Percentiles rank a stretch among this genome's conserved stretches.
These are phyloP conservation scores for Bothrops jararaca DNA, from an alignment of 2,113 vertebrate genomes.

Conservation along the genomic window DNA sequence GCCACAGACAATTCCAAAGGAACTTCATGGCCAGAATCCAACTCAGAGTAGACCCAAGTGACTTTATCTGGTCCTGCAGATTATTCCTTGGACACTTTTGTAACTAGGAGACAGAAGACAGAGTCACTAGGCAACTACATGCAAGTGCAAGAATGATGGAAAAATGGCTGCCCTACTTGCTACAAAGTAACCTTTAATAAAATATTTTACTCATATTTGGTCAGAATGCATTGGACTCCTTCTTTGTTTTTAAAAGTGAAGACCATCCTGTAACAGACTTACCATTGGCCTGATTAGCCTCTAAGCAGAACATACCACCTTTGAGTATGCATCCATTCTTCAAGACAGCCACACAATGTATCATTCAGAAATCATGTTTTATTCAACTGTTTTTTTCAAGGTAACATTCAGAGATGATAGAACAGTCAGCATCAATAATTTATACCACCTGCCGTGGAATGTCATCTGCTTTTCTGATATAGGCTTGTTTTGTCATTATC, in stretches of 20 bases:
- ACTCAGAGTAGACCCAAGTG: no score
- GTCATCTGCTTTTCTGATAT: conserved; percentile 18
- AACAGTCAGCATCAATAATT: conserved; percentile 13
- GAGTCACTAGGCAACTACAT: no score
- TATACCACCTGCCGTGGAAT: conserved; percentile 22
- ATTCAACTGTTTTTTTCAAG: conserved; percentile 24
- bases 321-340: conserved; percentile 39
- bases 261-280: conserved; percentile 3
- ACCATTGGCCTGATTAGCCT: conserved; percentile 22
- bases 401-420: conserved; percentile 8
- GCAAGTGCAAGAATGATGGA: no score
- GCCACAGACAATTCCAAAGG: no score
- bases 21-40: no score
- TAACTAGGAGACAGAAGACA: no score
- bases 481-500: not conserved
- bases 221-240: conserved; percentile 14
- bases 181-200: no score
- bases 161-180: no score
- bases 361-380: conserved; percentile 23
- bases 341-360: not conserved
- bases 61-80: no score
- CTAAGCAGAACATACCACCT: conserved; percentile 8
- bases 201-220: no score
- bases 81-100: no score
- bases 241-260: conserved; percentile 31